Evolutionary conservation across 92 coral and sea anemone genomes (phyloP).

Genomic region (Isaurus tuberculatus): DNA sequence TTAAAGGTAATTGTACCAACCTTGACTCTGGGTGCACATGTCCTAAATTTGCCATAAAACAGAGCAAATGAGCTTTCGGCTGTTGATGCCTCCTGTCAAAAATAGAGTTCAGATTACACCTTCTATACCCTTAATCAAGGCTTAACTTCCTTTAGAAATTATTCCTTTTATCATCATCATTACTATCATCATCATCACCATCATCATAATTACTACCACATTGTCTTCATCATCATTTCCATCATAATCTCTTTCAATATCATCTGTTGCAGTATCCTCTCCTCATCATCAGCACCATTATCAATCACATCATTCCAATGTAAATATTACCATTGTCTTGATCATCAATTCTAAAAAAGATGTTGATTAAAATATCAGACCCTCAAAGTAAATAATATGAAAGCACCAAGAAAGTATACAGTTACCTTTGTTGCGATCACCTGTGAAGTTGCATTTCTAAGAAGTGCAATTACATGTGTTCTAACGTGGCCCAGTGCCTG

Average conservation of each 20-base stretch:
- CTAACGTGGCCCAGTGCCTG: conserved; percentile 94
- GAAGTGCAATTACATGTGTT: conserved; percentile 86
- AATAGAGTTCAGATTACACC: neutral
- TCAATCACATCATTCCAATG: too few relatives aligned
- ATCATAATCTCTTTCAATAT: too few relatives aligned
- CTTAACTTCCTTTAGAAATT: too few relatives aligned
- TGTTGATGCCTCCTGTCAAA: conserved; percentile 66
- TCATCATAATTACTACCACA: too few relatives aligned
- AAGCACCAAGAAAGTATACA: neutral
- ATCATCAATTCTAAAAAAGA: too few relatives aligned
- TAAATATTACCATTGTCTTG: too few relatives aligned
- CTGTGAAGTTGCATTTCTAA: conserved; percentile 93
- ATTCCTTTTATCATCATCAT: neutral
- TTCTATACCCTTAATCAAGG: neutral
- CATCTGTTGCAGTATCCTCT: too few relatives aligned
- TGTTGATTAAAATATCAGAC: too few relatives aligned
- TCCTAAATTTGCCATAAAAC: conserved; percentile 97
- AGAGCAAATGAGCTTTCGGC: conserved; percentile 95
- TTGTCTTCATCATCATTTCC: too few relatives aligned
- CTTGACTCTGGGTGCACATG: conserved; percentile 99
- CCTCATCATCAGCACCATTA: too few relatives aligned
- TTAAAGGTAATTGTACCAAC: conserved; percentile 40
- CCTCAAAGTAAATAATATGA: too few relatives aligned
- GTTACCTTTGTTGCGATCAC: conserved; percentile 86
- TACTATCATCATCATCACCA: too few relatives aligned